Evolutionary conservation across 2,113 vertebrate genomes (phyloP).

Genomic region (Dicaeum eximium): DNA sequence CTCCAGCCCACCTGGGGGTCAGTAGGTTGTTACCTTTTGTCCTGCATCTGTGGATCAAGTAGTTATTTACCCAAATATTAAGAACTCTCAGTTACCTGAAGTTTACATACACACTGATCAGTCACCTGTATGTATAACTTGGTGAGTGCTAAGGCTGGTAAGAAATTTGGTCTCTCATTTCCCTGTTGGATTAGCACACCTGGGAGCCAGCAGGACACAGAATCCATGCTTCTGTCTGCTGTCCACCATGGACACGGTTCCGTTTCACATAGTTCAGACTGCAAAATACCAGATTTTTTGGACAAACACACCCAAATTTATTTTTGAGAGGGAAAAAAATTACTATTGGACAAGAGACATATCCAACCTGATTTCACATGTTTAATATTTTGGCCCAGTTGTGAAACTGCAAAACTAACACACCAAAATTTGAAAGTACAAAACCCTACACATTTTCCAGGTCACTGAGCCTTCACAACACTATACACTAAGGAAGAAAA

Average conservation of each 20-base stretch:
- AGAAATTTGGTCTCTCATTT: background rate
- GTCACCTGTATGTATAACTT: background rate
- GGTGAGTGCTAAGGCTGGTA: background rate
- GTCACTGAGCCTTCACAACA: background rate
- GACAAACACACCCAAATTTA: background rate
- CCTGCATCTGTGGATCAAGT: background rate
- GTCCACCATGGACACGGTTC: background rate
- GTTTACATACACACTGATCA: background rate
- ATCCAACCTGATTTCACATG: background rate
- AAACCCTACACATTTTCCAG: background rate
- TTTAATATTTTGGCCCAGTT: background rate
- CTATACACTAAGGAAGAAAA: background rate
- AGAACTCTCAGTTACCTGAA: background rate
- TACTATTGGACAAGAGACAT: fast-evolving
- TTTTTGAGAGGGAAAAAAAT: background rate
- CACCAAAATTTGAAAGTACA: background rate
- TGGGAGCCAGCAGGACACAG: background rate
- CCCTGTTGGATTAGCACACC: background rate
- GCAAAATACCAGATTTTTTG: background rate
- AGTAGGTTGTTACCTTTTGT: background rate
- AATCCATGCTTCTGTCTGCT: background rate
- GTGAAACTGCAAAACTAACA: background rate
- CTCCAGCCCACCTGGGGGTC: background rate
- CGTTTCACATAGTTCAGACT: background rate
- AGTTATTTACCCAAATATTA: background rate